Evolutionary conservation across 1,140 invertebrate genomes (phyloP).

Genomic region (Lordiphosa collinella): DNA sequence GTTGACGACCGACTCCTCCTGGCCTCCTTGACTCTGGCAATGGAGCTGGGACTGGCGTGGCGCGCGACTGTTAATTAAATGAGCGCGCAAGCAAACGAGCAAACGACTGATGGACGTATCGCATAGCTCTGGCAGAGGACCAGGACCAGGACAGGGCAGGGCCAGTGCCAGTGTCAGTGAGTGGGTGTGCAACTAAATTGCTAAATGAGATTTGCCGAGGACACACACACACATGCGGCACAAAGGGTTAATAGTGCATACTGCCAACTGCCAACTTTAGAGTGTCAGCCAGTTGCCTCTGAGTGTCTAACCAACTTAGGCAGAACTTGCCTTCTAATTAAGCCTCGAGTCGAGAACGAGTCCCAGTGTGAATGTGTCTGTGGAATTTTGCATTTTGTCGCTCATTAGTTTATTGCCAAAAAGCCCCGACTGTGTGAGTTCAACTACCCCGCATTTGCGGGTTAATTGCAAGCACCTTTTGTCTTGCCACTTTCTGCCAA

Average conservation of each 20-base stretch:
- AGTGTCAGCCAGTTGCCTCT: constrained; percentile 55
- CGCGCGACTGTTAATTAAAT: constrained; percentile 77
- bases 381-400: constrained; percentile 67
- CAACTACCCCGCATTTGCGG: constrained; percentile 49
- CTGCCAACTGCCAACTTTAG: constrained; percentile 30
- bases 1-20: constrained; percentile 1
- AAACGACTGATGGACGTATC: constrained; percentile 67
- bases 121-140: constrained; percentile 2
- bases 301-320: constrained; percentile 68
- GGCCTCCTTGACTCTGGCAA: constrained; percentile 9
- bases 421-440: constrained; percentile 12
- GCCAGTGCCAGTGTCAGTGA: constrained; percentile 36
- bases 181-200: constrained; percentile 78
- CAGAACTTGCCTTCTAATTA: constrained; percentile 60
- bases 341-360: constrained; percentile 29
- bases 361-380: constrained; percentile 57
- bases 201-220: constrained; percentile 71
- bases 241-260: constrained; percentile 75
- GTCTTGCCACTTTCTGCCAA: constrained; percentile 49
- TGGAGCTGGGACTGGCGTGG: constrained; percentile 49
- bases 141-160: constrained; percentile 6
- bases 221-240: constrained; percentile 23
- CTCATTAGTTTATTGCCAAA: constrained; percentile 76
- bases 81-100: constrained; percentile 76
- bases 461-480: constrained; percentile 62